Evolutionary conservation across 1,140 invertebrate species (phyloP), one percentile per base, ranked within the genome.

Genomic region (Drepana arcuata): DNA sequence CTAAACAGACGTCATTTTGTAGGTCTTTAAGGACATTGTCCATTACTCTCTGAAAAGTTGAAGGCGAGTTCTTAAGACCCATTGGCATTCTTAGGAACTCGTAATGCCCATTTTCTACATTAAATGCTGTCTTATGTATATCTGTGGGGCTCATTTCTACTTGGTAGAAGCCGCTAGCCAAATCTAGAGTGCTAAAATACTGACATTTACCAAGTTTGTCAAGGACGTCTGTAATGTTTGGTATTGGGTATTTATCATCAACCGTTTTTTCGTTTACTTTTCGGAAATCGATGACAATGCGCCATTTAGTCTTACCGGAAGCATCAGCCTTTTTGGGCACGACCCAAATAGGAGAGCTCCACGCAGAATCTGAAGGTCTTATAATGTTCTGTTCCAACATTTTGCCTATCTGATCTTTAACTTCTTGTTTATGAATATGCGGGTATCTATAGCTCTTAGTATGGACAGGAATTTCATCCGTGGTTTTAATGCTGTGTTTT

Each of bases 211-310:
- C 61, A 43, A 70, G 34, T 41, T 60, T 49, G 13, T 69, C 63
- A 11, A 73, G 31, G 10, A 70, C 62, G 28, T 57, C 49, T 0
- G 74, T 72, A 2, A 86, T 85, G n/a, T 77, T 60, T 2, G 86
- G 86, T 10, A 87, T 41, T 2, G 85, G 87, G 50, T 72, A 87
- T 9, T 47, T 48, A 38, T 88, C 85, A 7, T 42, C 45, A 15
- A 64, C 27, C 6, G 71, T 74, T 2, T 71, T 37, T 3, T 26
- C 24, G 10, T 26, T 26, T 6, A 26, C 2, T 6, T 10, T 4
- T 3, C 77, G 40, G 41, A 66, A 82, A 35, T 80, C 71, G 11
- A 80, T 59, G 1, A 79, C 66, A 2, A 81, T 28, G 18, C 77
- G 31, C 59, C 53, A 80, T 55, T 80, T 78, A 33, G 52, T 41